Evolutionary conservation across 1,140 invertebrate genomes (phyloP), one percentile per base, ranked within the genome.

Genomic region (Cherax destructor): DNA sequence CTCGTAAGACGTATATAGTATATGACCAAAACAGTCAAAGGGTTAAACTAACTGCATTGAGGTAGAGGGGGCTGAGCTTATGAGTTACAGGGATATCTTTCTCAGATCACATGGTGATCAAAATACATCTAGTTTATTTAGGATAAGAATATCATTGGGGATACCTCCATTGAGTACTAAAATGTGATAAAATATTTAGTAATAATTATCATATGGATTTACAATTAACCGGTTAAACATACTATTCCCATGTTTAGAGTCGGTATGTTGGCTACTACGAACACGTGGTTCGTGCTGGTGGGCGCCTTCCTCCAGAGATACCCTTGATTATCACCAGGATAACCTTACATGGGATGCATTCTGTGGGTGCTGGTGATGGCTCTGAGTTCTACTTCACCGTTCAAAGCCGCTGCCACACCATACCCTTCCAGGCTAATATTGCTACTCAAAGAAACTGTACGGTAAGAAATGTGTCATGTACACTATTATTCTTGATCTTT

Each of bases 211-310:
- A 41, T 41, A 41, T 56, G 13, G 13, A 69, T 69, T 18, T 69
- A 69, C 65, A 69, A n/a, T 1, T 21, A 69, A 69, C 16, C 18
- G 21, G 1, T 18, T 69, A 18, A 13, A 52, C 30, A 4, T 65
- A n/a, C n/a, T n/a, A 83, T 77, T n/a, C 50, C 77, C 47, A 30
- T 83, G 94, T 16, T 41, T 93, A 95, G 95, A 95, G 95, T 94
- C 95, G 95, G 16, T 96, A 95, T 94, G 95, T 96, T 41, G 94
- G 94, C 4, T 96, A 96, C 93, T 96, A 95, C 94, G 95, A 95
- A 93, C 94, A 94, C 83, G 93, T 96, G 52, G 95, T 95, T 89
- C 94, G 94, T 76, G 94, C 94, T 72, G 94, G 94, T 83, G 93
- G 94, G n/a, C 80, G 94, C 83, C 85, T 95, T 24, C 95, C 95